These are phyloP conservation scores for Ichneumoninae sp. DNA, from an alignment of 2,888 invertebrate genomes.

Conservation along the genomic window DNA sequence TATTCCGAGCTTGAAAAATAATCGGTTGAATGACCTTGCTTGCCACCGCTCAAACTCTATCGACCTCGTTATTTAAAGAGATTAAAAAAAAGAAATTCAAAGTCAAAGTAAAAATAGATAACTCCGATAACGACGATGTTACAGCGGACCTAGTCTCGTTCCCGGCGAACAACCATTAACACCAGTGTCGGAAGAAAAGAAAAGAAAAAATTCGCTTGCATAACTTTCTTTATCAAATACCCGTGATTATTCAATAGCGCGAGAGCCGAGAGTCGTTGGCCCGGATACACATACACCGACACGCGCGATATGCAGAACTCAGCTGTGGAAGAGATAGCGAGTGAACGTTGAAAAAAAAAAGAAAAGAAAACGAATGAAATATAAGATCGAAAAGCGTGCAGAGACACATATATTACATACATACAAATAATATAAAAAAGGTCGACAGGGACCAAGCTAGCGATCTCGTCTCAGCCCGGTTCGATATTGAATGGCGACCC, in stretches of 20 bases:
- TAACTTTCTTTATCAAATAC: conserved; percentile 74
- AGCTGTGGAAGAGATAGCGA: conserved; percentile 7
- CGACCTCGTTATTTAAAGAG: neutral
- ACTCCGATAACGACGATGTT: neutral
- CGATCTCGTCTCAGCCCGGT: conserved; percentile 67
- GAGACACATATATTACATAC: conserved; percentile 41
- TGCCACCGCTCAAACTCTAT: neutral
- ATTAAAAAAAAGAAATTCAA: neutral
- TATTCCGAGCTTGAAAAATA: neutral
- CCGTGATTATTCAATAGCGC: conserved; percentile 72
- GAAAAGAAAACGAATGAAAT: neutral
- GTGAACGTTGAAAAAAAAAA: neutral
- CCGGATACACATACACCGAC: conserved; percentile 54
- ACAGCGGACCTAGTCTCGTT: conserved; percentile 1
- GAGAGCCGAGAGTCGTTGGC: conserved; percentile 56
- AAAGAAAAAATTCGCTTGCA: conserved; percentile 64
- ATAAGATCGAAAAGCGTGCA: neutral
- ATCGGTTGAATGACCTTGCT: neutral
- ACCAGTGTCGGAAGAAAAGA: conserved; percentile 17
- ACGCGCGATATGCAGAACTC: neutral
- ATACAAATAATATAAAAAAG: neutral
- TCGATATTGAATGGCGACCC: conserved; percentile 77
- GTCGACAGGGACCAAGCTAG: conserved; percentile 48
- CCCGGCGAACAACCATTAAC: neutral
- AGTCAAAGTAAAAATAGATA: neutral